Percentiles rank a stretch among this genome's conserved stretches.
These are phyloP conservation scores for Acanthopagrus latus DNA, from an alignment of 2,797 vertebrate genomes.

Conservation along the genomic window DNA sequence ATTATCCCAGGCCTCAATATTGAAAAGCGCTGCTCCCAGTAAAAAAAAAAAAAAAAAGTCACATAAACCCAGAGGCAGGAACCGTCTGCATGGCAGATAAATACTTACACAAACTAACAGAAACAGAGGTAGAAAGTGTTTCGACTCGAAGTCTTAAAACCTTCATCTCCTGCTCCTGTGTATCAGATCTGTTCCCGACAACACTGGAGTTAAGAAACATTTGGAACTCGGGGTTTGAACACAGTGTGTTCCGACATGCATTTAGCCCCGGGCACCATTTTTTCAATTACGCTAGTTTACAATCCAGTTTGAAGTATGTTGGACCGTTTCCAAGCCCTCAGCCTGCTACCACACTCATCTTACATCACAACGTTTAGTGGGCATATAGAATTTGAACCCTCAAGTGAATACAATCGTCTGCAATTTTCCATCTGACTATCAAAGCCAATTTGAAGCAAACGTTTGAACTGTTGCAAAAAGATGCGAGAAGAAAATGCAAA, in stretches of 20 bases:
- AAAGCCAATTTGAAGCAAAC: too few relatives aligned
- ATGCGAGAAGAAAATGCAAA: too few relatives aligned
- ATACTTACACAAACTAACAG: constrained; percentile 23
- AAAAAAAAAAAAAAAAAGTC: too few relatives aligned
- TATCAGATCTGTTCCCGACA: background rate
- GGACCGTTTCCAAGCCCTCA: background rate
- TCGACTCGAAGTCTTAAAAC: constrained; percentile 4
- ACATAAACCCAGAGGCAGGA: constrained; percentile 45
- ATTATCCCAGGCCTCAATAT: constrained; percentile 47
- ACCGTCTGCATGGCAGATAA: constrained; percentile 24
- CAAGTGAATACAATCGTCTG: background rate
- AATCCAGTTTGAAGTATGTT: background rate
- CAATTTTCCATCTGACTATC: too few relatives aligned
- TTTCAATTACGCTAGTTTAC: background rate
- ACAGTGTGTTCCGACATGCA: background rate
- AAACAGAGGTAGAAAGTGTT: constrained; percentile 16
- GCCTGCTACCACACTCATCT: background rate
- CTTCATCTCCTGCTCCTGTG: constrained; percentile 3
- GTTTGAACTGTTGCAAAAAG: too few relatives aligned
- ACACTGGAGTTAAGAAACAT: background rate
- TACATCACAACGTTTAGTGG: background rate
- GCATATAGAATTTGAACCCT: background rate
- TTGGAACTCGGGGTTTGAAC: background rate
- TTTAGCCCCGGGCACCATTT: background rate
- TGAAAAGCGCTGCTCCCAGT: constrained; percentile 44